A percentile compares a stretch with the other conserved stretches of the same genome.
These are phyloP conservation scores for Typhlichthys subterraneus DNA, from an alignment of 2,797 vertebrate species.

Conservation along the genomic window DNA sequence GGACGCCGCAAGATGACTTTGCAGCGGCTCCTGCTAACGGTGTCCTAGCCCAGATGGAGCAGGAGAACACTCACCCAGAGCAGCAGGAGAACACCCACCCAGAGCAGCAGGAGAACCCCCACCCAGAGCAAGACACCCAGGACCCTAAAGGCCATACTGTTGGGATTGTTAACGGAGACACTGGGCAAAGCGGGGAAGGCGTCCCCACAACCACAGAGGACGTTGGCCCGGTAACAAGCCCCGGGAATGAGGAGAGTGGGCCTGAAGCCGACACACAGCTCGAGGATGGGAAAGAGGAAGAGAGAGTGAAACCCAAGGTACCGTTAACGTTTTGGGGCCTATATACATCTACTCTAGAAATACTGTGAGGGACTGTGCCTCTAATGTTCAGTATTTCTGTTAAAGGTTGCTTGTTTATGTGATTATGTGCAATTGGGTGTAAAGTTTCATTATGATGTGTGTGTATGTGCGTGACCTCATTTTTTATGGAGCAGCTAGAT, in stretches of 20 bases:
- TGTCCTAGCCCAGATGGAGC: constrained; percentile 68
- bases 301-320: constrained; percentile 25
- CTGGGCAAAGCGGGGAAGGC: constrained; percentile 30
- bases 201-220: constrained; percentile 28
- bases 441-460: too few species aligned
- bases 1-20: constrained; percentile 52
- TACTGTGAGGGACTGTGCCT: background rate
- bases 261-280: constrained; percentile 26
- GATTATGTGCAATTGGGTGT: background rate
- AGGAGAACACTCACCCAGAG: background rate
- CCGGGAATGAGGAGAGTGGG: constrained; percentile 33
- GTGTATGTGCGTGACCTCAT: background rate
- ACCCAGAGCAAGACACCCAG: constrained; percentile 35
- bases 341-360: too few species aligned
- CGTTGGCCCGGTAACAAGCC: constrained; percentile 31
- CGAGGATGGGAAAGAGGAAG: constrained; percentile 68
- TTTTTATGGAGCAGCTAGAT: background rate
- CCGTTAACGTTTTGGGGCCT: background rate
- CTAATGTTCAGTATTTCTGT: background rate
- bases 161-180: constrained; percentile 74
- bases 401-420: constrained; percentile 1
- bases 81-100: constrained; percentile 1
- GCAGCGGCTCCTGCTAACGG: constrained; percentile 56
- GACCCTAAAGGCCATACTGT: background rate
- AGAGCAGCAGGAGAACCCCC: constrained; percentile 16